Base-by-base conservation (phyloP, 1,140 invertebrate species). In the Phocides pigmalion region DNA sequence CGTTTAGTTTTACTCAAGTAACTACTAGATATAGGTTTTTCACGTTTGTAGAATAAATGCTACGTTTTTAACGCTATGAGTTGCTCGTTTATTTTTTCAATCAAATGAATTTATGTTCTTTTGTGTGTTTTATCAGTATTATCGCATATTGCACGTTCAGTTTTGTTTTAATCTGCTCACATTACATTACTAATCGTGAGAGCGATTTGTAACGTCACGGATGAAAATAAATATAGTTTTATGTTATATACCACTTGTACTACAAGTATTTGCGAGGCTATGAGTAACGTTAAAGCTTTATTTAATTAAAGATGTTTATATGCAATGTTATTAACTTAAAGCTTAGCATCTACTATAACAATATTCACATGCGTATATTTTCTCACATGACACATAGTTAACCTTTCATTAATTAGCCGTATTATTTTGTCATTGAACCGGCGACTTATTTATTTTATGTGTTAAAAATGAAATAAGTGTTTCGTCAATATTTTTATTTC, bases 261-360 rank as follows among this genome's bases (percentile, higher is more conserved):
- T 16, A 16, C 39, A 42, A 62, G 35, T 44, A 47, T 56, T 72
- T 56, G 42, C 51, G 70, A 79, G 74, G 76, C 76, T 74, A 76
- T 74, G 56, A 65, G 50, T 56, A 58, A 66, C 64, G 25, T 28
- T 64, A 66, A 47, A 75, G 76, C 73, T 78, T 76, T 68, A 72
- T 70, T 66, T 62, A 70, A 11, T 25, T 12, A 22, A 20, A 47
- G 46, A 47, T 47, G 25, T 20, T 47, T 47, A 47, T 47, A 47
- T 47, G 12, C 11, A 47, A 47, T 47, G 46, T 47, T 47, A 47
- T 47, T 14, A n/a, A 19, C 0, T 25, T 47, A 25, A 25, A 47
- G 19, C 20, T 22, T 22, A 42, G 39, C 14, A 15, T 14, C 14
- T 28, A 6, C 25, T 28, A 28, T 28, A 28, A 28, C 9, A 28